Conservation (phyloP, 2,888 invertebrate species). For the Baccha elongata region DNA sequence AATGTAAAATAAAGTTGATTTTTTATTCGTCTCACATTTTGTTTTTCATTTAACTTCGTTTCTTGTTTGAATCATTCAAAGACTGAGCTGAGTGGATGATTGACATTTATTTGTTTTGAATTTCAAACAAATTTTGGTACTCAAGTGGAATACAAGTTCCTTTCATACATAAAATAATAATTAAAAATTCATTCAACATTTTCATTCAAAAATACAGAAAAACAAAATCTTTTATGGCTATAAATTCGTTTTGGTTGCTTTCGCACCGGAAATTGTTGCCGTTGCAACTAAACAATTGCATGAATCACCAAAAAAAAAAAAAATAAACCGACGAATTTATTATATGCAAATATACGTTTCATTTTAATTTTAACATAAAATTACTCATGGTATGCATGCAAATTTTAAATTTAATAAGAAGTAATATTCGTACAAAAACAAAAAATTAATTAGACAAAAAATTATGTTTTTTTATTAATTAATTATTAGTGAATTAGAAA, state of each 20-base stretch:
- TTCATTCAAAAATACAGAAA: constrained; percentile 1
- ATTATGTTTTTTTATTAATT: constrained; percentile 26
- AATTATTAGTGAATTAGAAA: constrained; percentile 53
- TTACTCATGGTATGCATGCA: constrained; percentile 49
- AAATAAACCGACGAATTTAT: constrained; percentile 45
- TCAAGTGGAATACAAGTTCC: constrained; percentile 20
- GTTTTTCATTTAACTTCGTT: constrained; percentile 40
- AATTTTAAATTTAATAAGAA: background rate
- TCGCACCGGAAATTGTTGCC: background rate
- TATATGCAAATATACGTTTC: constrained; percentile 1
- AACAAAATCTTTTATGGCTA: background rate
- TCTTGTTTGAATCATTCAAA: constrained; percentile 38
- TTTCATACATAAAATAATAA: constrained; percentile 1
- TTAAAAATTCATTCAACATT: background rate
- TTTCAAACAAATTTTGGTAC: constrained; percentile 13
- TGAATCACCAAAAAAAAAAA: constrained; percentile 6
- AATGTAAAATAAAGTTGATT: constrained; percentile 70
- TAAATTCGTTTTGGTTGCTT: constrained; percentile 1
- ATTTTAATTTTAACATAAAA: constrained; percentile 21
- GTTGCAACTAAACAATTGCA: constrained; percentile 18
- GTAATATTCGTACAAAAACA: constrained; percentile 15
- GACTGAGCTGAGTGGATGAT: constrained; percentile 40
- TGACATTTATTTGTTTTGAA: constrained; percentile 15
- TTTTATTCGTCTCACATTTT: constrained; percentile 70
- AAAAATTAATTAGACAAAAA: constrained; percentile 5